These are phyloP conservation scores for Arge pagana DNA, from an alignment of 2,888 invertebrate genomes.

Conservation along the genomic window DNA sequence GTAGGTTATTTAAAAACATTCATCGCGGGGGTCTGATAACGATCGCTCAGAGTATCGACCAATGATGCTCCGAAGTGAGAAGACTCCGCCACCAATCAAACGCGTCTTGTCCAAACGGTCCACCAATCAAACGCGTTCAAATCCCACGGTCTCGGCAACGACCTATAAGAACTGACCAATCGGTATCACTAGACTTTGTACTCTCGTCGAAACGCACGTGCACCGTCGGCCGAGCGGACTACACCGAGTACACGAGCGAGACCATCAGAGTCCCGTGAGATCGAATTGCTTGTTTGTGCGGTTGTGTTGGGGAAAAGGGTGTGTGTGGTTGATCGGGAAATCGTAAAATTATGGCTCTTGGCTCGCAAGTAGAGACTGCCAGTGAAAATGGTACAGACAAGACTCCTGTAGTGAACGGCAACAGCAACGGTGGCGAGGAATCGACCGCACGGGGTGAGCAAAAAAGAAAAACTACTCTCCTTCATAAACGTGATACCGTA, in stretches of 20 bases:
- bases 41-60: too few relatives aligned
- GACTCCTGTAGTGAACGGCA: conserved; percentile 49
- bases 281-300: conserved; percentile 4
- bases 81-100: too few relatives aligned
- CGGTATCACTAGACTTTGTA: conserved; percentile 37
- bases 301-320: background rate
- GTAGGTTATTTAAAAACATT: too few relatives aligned
- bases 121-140: too few relatives aligned
- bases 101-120: too few relatives aligned
- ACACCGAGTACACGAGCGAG: conserved; percentile 2
- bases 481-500: too few relatives aligned
- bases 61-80: too few relatives aligned
- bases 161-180: conserved; percentile 17
- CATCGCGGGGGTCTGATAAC: too few relatives aligned
- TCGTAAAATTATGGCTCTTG: conserved; percentile 52
- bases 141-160: too few relatives aligned
- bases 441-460: conserved; percentile 36
- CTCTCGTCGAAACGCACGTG: conserved; percentile 48
- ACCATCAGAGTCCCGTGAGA: background rate
- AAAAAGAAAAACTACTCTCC: too few relatives aligned
- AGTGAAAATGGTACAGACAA: conserved; percentile 50
- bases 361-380: conserved; percentile 54
- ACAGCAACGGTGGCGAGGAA: conserved; percentile 32
- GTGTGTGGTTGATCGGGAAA: conserved; percentile 17
- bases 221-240: conserved; percentile 23